phyloP scores from a whole-genome alignment of 2,113 vertebrate genomes.

The Cyanoliseus patagonus region DNA sequence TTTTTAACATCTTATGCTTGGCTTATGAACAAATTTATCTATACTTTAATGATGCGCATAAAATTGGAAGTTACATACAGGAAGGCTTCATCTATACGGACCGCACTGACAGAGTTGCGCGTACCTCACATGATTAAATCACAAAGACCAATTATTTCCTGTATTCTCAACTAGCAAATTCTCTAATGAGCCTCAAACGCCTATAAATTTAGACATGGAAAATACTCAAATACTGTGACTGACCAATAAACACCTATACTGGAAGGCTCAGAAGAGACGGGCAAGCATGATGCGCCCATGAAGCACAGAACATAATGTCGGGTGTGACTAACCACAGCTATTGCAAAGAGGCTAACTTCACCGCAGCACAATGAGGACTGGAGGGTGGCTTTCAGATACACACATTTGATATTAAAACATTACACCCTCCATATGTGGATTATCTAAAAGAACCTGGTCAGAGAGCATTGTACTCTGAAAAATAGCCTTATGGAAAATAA shows the following conservation, averaged over 20 bases:
- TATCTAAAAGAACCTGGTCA: not conserved
- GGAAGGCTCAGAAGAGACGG: not conserved
- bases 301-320: not conserved
- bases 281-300: fast-evolving
- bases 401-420: not conserved
- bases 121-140: not conserved
- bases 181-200: not conserved
- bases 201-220: not conserved
- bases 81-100: not conserved
- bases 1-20: not conserved
- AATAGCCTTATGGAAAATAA: not conserved
- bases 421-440: not conserved
- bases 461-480: not conserved
- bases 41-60: not conserved
- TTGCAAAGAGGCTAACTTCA: not conserved
- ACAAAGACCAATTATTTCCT: not conserved
- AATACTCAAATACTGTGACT: not conserved
- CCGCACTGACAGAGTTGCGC: not conserved
- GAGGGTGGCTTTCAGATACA: not conserved
- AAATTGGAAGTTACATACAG: not conserved
- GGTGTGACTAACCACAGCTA: not conserved
- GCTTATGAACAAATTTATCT: not conserved
- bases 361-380: not conserved
- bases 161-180: not conserved
- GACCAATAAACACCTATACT: not conserved